phyloP scores from a whole-genome alignment of 2,797 vertebrate species.

The Pangasius krempfi region DNA sequence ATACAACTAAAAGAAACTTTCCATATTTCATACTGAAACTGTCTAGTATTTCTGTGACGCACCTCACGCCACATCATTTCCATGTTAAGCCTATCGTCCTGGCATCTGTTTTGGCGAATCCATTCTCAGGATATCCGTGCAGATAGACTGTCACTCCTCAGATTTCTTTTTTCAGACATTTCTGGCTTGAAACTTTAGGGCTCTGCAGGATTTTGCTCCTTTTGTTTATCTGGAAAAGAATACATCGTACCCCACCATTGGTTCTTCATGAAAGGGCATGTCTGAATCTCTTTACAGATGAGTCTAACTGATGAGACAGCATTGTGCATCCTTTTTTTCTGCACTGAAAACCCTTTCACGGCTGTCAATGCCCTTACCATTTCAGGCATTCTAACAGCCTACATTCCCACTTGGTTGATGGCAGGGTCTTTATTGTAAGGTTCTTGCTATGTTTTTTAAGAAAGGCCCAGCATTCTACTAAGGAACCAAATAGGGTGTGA shows the following conservation, averaged over 20 bases:
- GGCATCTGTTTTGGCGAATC: background rate
- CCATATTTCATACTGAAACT: background rate
- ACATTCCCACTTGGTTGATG: slow-evolving; percentile 42
- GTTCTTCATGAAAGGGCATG: background rate
- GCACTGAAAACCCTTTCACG: slow-evolving; percentile 16
- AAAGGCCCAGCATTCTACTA: slow-evolving; percentile 31
- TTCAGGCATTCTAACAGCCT: slow-evolving; percentile 35
- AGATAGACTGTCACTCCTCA: background rate
- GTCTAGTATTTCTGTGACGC: background rate
- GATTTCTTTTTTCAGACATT: background rate
- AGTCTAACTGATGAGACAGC: background rate
- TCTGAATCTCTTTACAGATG: background rate
- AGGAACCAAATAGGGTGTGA: slow-evolving; percentile 12
- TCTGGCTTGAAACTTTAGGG: background rate
- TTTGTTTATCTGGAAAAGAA: background rate
- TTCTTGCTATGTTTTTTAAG: slow-evolving; percentile 24
- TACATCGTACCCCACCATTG: background rate
- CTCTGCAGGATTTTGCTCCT: background rate
- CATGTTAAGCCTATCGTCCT: background rate
- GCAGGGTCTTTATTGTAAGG: slow-evolving; percentile 37
- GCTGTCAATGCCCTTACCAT: slow-evolving; percentile 31
- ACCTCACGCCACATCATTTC: background rate
- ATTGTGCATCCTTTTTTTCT: background rate
- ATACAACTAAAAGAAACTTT: background rate
- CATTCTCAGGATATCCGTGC: background rate